phyloP scores from a whole-genome alignment of 2,113 vertebrate genomes.

The Phalacrocorax pelagicus region DNA sequence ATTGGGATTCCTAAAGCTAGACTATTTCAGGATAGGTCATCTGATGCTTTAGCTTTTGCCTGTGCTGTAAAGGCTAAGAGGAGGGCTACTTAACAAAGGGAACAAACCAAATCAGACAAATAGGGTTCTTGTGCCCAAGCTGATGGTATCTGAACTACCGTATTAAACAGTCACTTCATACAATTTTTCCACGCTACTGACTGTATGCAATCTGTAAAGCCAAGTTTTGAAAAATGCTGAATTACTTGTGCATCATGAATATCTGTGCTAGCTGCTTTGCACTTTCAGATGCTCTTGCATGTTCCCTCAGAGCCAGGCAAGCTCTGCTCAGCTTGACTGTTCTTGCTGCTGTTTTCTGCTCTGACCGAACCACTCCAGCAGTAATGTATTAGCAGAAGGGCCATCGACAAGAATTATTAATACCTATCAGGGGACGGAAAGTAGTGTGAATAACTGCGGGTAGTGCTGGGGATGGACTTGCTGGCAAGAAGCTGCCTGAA shows the following conservation, averaged over 20 bases:
- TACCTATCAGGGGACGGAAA: not conserved
- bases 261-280: not conserved
- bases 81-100: not conserved
- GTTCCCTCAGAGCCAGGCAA: not conserved
- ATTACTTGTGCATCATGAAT: not conserved
- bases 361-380: rapidly evolving
- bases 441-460: not conserved
- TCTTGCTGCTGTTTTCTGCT: not conserved
- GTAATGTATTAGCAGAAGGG: not conserved
- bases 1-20: not conserved
- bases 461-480: not conserved
- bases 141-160: not conserved
- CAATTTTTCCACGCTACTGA: not conserved
- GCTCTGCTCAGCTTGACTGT: rapidly evolving
- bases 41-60: not conserved
- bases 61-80: not conserved
- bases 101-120: not conserved
- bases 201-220: not conserved
- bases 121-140: not conserved
- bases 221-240: not conserved
- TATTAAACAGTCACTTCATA: not conserved
- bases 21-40: not conserved
- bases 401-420: not conserved
- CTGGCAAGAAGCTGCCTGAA: not conserved
- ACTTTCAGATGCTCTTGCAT: rapidly evolving